Evolutionary conservation across 2,888 invertebrate species (phyloP), one percentile per base, ranked within the genome.

Genomic region (Agrotis exclamationis): DNA sequence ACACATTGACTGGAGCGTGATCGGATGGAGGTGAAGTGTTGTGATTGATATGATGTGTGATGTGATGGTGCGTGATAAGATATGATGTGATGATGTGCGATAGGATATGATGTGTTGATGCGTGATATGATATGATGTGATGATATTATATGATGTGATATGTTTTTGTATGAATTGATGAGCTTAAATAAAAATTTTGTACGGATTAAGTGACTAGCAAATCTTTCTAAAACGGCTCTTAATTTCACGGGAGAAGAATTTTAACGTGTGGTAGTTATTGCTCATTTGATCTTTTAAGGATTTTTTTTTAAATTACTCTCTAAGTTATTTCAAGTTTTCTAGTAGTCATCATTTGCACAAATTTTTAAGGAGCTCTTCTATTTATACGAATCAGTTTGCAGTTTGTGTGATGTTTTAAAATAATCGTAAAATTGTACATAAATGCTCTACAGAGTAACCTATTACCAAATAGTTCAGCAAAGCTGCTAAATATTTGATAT

Each of bases 1-100:
- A 89, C 62, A 84, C 85, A 3, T 79, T 83, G 72, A 86, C 86
- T 6, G 81, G 86, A 0, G 91, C 92, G 76, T 93, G 89, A 90
- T 69, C 45, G 39, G 57, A 58, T 50, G n/a, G 7, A 47, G 20
- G 5, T 18, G 39, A 22, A 20, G 7, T 53, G 14, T 22, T 56
- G 24, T 22, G 16, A 48, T n/a, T 4, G 39, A 39, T 9, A 33
- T 33, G n/a, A 13, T 33, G 5, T 54, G 13, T 13, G 14, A 22
- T 63, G 18, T 62, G 39, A 28, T 48, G 63, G 39, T 39, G 39
- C 9, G 9, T 48, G 50, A 47, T 4, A 16, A 14, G 16, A 24
- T 66, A 14, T 63, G 33, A 44, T 18, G 48, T 51, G 48, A 22
- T 18, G 14, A 39, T 6, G 5, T 39, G 5, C 28, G 48, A 48